Evolutionary conservation across 2,888 invertebrate species (phyloP).

Genomic region (Anthoptus insignis): DNA sequence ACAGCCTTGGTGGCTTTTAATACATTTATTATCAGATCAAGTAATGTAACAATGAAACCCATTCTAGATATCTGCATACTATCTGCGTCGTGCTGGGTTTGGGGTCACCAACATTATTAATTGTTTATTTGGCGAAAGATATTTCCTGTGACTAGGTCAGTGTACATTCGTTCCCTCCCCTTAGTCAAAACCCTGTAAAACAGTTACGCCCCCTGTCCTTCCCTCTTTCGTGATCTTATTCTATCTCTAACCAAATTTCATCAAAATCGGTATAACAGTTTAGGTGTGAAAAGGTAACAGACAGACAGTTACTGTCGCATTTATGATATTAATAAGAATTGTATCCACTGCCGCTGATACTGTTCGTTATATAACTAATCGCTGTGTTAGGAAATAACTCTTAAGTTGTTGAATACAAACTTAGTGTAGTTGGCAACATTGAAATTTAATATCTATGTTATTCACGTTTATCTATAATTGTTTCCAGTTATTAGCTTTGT

Average conservation of each 20-base stretch:
- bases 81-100: not conserved
- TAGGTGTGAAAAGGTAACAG: no score
- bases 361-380: slow-evolving; percentile 19
- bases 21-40: slow-evolving; percentile 37
- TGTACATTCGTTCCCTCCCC: no score
- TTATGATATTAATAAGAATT: no score
- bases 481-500: not conserved
- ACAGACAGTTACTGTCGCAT: no score
- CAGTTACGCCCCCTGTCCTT: no score
- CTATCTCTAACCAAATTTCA: no score
- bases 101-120: not conserved
- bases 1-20: slow-evolving; percentile 47
- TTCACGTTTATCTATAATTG: not conserved
- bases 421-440: slow-evolving; percentile 12
- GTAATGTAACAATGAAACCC: slow-evolving; percentile 35
- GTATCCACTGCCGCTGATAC: slow-evolving; percentile 22
- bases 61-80: slow-evolving; percentile 32
- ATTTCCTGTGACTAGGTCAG: no score
- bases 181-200: no score
- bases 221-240: no score
- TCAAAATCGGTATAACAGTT: no score
- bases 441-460: slow-evolving; percentile 12
- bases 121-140: no score
- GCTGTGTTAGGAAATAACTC: slow-evolving; percentile 27
- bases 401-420: slow-evolving; percentile 14